These are phyloP conservation scores for Dryocosmus kuriphilus DNA, from an alignment of 2,888 invertebrate species.

Conservation along the genomic window DNA sequence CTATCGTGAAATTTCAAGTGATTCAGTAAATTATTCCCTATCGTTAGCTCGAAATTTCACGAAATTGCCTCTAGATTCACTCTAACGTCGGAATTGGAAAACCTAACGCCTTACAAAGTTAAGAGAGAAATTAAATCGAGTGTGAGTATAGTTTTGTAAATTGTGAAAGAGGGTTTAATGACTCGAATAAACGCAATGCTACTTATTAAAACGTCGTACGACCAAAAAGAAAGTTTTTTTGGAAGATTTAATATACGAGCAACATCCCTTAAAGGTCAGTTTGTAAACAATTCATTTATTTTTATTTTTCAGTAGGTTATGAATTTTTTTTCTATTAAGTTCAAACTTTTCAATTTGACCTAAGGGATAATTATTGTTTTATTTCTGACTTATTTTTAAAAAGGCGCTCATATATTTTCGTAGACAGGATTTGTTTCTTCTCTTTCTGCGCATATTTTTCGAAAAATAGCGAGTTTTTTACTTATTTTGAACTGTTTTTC, in stretches of 20 bases:
- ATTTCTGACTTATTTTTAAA: neutral
- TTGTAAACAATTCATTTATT: neutral
- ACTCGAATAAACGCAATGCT: neutral
- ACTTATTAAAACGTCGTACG: neutral
- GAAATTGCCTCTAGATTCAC: neutral
- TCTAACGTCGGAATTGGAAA: conserved; percentile 25
- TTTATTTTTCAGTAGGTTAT: neutral
- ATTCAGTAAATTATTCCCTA: neutral
- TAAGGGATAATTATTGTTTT: neutral
- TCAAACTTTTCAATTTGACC: neutral
- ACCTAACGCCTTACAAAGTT: conserved; percentile 26
- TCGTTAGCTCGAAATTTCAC: conserved; percentile 13
- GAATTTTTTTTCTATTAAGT: neutral
- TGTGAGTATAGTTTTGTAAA: neutral
- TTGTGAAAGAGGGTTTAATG: neutral
- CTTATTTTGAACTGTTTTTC: neutral
- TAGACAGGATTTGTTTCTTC: too few species aligned
- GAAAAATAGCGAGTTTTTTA: neutral
- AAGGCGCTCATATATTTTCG: neutral
- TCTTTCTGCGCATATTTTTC: neutral
- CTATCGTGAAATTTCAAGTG: conserved; percentile 18
- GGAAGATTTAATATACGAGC: neutral
- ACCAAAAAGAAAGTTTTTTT: neutral
- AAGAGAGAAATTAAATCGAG: neutral
- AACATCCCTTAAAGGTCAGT: neutral